A percentile compares a stretch with the other conserved stretches of the same genome.
These are phyloP conservation scores for Thalassarche chlororhynchos DNA, from an alignment of 2,113 vertebrate species.

Conservation along the genomic window DNA sequence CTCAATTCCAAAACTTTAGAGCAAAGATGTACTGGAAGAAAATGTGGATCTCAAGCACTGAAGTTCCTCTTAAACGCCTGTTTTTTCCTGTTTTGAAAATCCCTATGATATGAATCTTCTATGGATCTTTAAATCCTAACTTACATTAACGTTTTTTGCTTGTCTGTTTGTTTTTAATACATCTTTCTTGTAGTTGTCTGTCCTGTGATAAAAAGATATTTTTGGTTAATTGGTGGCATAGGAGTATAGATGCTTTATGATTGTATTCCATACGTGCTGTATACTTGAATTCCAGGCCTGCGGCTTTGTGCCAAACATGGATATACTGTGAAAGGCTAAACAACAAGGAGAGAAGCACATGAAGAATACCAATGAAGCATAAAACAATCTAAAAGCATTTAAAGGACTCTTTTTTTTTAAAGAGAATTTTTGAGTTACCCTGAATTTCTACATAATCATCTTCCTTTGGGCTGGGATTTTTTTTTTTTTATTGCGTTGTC, in stretches of 20 bases:
- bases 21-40: neutral
- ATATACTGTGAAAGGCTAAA: constrained; percentile 26
- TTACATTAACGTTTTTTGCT: neutral
- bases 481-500: neutral
- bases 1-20: neutral
- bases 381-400: constrained; percentile 23
- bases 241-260: neutral
- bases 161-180: neutral
- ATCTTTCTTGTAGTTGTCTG: neutral
- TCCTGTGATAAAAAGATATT: neutral
- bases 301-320: constrained; percentile 12
- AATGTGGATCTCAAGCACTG: neutral
- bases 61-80: neutral
- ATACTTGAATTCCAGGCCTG: neutral
- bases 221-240: neutral
- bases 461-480: neutral
- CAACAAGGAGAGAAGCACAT: constrained; percentile 32
- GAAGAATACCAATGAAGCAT: constrained; percentile 31
- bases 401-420: neutral
- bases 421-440: neutral
- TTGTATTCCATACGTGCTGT: neutral
- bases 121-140: neutral
- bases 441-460: neutral
- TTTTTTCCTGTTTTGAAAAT: neutral
- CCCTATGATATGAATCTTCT: neutral